Conservation (phyloP, 2,888 invertebrate species). For the Tipula lateralis region DNA sequence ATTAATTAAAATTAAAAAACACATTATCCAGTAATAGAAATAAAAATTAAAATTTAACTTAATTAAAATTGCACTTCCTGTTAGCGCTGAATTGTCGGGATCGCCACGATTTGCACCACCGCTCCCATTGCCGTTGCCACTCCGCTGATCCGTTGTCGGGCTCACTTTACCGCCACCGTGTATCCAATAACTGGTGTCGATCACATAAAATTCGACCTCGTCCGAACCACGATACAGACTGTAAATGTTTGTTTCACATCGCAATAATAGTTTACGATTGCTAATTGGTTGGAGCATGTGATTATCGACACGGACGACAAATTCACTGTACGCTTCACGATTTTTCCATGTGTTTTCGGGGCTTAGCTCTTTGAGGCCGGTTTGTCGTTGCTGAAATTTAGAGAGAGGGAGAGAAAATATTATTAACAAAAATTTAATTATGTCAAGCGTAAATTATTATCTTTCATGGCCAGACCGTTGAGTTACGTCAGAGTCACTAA, state of each 20-base stretch:
- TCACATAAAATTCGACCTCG: slow-evolving; percentile 35
- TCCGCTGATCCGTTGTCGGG: slow-evolving; percentile 37
- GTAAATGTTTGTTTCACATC: slow-evolving; percentile 37
- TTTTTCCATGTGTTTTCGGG: slow-evolving; percentile 30
- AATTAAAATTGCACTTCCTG: slow-evolving; percentile 32
- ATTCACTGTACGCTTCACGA: slow-evolving; percentile 36
- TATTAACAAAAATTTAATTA: too few species aligned
- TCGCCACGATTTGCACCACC: slow-evolving; percentile 36
- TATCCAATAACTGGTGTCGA: slow-evolving; percentile 35
- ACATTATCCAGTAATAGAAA: background rate
- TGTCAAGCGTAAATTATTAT: too few species aligned
- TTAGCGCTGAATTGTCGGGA: slow-evolving; percentile 37
- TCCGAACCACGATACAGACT: slow-evolving; percentile 35
- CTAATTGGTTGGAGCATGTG: slow-evolving; percentile 33
- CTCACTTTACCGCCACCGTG: slow-evolving; percentile 36
- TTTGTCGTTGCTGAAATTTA: slow-evolving; percentile 34
- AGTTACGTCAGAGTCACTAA: too few species aligned
- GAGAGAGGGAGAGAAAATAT: too few species aligned
- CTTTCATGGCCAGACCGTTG: too few species aligned
- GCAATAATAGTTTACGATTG: slow-evolving; percentile 34
- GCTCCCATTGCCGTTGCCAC: slow-evolving; percentile 30
- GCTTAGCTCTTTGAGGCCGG: slow-evolving; percentile 34
- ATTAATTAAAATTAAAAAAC: slow-evolving; percentile 25
- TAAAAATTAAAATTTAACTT: background rate
- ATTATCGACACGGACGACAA: slow-evolving; percentile 36